Evolutionary conservation across 2,113 vertebrate genomes (phyloP).

Genomic region (Cygnus buccinator): DNA sequence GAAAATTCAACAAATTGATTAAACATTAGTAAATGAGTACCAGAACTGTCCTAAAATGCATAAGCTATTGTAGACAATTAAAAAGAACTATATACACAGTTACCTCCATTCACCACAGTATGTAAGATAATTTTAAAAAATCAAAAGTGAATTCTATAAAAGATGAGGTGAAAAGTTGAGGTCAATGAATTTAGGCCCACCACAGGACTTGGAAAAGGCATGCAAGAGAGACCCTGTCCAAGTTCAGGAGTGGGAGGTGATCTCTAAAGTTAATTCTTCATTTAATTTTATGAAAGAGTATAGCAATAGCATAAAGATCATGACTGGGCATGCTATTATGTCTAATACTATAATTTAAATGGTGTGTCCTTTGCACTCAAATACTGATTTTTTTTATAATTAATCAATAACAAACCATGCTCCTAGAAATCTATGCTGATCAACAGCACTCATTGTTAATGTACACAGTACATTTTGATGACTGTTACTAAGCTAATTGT

Average conservation of each 20-base stretch:
- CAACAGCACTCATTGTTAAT: constrained; percentile 70
- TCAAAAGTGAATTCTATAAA: constrained; percentile 48
- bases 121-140: constrained; percentile 67
- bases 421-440: constrained; percentile 76
- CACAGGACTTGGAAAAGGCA: constrained; percentile 78
- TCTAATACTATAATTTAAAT: constrained; percentile 65
- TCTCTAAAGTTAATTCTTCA: constrained; percentile 71
- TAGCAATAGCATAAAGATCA: constrained; percentile 72
- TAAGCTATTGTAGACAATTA: constrained; percentile 79
- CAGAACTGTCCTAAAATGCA: constrained; percentile 75
- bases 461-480: constrained; percentile 75
- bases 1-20: constrained; percentile 73
- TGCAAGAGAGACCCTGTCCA: constrained; percentile 70
- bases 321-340: constrained; percentile 58
- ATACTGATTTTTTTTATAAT: constrained; percentile 63
- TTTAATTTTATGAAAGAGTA: constrained; percentile 66
- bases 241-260: constrained; percentile 66
- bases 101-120: constrained; percentile 79
- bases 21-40: constrained; percentile 73
- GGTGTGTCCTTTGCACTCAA: constrained; percentile 67
- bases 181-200: constrained; percentile 74
- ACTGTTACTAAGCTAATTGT: constrained; percentile 75
- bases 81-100: constrained; percentile 77
- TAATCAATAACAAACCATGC: constrained; percentile 74
- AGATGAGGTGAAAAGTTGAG: constrained; percentile 34